Conservation (phyloP, 2,113 vertebrate species). For the Thymallus thymallus region DNA sequence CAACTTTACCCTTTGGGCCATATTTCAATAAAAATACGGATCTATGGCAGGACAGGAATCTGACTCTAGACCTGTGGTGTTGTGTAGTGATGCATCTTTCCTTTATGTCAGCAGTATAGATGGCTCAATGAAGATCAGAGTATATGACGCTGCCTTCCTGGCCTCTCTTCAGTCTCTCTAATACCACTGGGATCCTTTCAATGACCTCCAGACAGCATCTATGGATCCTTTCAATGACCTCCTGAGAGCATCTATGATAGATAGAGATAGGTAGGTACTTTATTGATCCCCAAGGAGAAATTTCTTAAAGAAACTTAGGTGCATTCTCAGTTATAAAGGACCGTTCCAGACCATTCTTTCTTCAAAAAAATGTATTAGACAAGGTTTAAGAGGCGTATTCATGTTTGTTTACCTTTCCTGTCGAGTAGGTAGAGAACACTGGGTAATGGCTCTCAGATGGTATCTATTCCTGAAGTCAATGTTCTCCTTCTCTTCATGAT, state of each 20-base stretch:
- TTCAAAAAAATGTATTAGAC: background rate
- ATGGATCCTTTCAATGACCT: no score
- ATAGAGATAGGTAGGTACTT: no score
- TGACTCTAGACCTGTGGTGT: slow-evolving; percentile 62
- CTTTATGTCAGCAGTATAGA: slow-evolving; percentile 65
- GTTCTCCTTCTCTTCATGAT: background rate
- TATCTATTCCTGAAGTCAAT: background rate
- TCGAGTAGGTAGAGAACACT: background rate
- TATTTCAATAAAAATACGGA: slow-evolving; percentile 59
- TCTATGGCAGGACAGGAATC: slow-evolving; percentile 46
- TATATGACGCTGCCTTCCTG: slow-evolving; percentile 57
- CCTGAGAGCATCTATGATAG: no score
- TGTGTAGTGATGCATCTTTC: slow-evolving; percentile 60
- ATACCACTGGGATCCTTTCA: background rate
- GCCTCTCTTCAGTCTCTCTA: slow-evolving; percentile 44
- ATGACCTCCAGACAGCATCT: background rate
- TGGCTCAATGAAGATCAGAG: slow-evolving; percentile 58
- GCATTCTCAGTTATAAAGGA: background rate
- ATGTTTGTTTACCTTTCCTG: background rate
- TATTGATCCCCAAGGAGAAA: no score
- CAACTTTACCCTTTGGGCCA: slow-evolving; percentile 39
- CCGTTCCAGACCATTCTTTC: background rate
- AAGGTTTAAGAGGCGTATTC: background rate
- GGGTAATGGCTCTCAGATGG: background rate
- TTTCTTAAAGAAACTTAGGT: no score